Base-by-base conservation (phyloP, 92 coral and sea anemone genomes). In the Montipora capitata region DNA sequence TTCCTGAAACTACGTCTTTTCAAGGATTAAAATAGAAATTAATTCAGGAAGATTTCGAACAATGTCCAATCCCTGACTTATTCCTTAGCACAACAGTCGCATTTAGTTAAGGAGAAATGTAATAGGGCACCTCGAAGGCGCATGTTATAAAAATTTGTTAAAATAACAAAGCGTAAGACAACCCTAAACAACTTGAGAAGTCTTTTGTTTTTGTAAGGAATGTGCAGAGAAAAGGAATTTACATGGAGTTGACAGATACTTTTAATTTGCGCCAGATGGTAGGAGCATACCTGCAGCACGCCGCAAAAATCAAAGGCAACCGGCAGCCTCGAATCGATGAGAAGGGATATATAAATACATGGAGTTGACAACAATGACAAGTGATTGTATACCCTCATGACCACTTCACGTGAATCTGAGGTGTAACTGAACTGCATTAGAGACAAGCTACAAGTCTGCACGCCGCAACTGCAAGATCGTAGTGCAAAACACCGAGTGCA, bases 161-260 rank as follows among this genome's bases (percentile, higher is more conserved):
- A 88, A 72, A 93, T 43, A 95, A 95, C 96, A 95, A 93, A 91
- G 83, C 83, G 94, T 78, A 87, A 90, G 92, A 89, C 88, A 90
- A 91, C 94, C 93, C 93, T 85, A 93, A 95, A 95, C 96, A 95
- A 95, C 91, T 92, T 91, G 93, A 90, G 95, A 90, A 85, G 94
- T 79, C 91, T 93, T 95, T 81, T 95, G 94, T 95, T 95, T 93
- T 93, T 65, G 95, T 92, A 91, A 91, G 98, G 98, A 95, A 95
- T 95, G 98, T 84, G 82, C 80, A 76, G 74, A 76, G 16, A 89
- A 82, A 92, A 89, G 96, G 98, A 93, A 90, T 95, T 89, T 79
- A 77, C 91, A 87, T 80, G 57, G 83, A 80, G 96, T 68, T 93
- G 98, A 95, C 95, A 91, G 96, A 79, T 88, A 56, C 70, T 78